Conservation (phyloP, 2,888 invertebrate species). For the Tortricodes alternella region DNA sequence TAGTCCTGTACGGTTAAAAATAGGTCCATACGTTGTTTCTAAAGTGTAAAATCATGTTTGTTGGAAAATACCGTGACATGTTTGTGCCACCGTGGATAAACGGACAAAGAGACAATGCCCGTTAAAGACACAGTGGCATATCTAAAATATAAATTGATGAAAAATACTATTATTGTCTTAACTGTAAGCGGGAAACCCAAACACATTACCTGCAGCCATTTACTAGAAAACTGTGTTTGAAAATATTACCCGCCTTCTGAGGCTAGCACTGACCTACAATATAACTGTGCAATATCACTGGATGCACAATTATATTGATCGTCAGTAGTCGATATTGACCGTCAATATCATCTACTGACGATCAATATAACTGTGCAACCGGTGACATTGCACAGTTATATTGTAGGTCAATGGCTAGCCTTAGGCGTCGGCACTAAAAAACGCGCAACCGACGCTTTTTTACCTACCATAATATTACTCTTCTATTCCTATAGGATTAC, state of each 20-base stretch:
- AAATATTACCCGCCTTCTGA: background rate
- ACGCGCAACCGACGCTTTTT: too few relatives aligned
- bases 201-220: background rate
- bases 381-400: too few relatives aligned
- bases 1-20: constrained; percentile 26
- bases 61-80: constrained; percentile 61
- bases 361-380: too few relatives aligned
- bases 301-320: too few relatives aligned
- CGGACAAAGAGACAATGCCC: constrained; percentile 58
- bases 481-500: too few relatives aligned
- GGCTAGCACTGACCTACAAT: too few relatives aligned
- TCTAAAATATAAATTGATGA: constrained; percentile 54
- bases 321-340: too few relatives aligned
- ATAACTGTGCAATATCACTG: too few relatives aligned
- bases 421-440: too few relatives aligned
- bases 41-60: constrained; percentile 34
- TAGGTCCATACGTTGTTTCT: constrained; percentile 11
- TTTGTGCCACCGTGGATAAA: constrained; percentile 75
- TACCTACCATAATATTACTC: too few relatives aligned
- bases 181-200: background rate
- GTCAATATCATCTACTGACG: too few relatives aligned
- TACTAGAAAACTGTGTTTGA: background rate
- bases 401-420: too few relatives aligned
- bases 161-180: constrained; percentile 6
- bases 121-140: constrained; percentile 59